Evolutionary conservation across 2,797 vertebrate species (phyloP), one percentile per base, ranked within the genome.

Genomic region (Threskiornis aethiopicus): DNA sequence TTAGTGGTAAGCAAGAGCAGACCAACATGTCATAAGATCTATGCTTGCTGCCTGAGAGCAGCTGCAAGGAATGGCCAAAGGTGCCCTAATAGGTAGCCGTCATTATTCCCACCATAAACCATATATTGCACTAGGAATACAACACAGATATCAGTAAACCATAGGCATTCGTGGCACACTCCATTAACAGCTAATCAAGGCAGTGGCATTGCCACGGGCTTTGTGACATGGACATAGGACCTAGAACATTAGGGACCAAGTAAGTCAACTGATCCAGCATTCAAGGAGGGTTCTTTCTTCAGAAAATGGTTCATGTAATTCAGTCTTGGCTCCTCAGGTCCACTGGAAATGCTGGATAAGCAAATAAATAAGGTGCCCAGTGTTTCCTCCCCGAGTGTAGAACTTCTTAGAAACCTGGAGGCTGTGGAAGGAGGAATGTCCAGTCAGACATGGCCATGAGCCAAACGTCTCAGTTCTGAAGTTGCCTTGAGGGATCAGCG

Each of bases 51-150:
- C 62, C 55, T 67, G 25, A 85, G 47, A 71, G n/a, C 29, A 58
- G 47, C 44, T 41, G 57, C 42, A 62, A 84, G 39, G 65, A 70
- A 76, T 18, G 13, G 42, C 33, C 52, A 33, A 62, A 66, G 14
- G 16, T 16, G 39, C 22, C 61, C 31, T 37, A 29, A 7, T 4
- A 14, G 10, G 20, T 37, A 33, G 11, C 6, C 1, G 0, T n/a
- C 55, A 19, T 70, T 64, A 61, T 73, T 69, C 42, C 37, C 33
- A 62, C 9, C 69, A 51, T 35, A 80, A 55, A 28, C 25, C 18
- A 12, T 25, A 8, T 46, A 41, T 41, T 51, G 33, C 31, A 39
- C 39, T 73, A 42, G 55, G 49, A 69, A 69, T 46, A 31, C 15
- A 52, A 41, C 2, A 1, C 44, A 78, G 33, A 28, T 28, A 46